Evolutionary conservation across 2,888 invertebrate species (phyloP), one percentile per base, ranked within the genome.

Genomic region (Zhuqinia jingwanae): DNA sequence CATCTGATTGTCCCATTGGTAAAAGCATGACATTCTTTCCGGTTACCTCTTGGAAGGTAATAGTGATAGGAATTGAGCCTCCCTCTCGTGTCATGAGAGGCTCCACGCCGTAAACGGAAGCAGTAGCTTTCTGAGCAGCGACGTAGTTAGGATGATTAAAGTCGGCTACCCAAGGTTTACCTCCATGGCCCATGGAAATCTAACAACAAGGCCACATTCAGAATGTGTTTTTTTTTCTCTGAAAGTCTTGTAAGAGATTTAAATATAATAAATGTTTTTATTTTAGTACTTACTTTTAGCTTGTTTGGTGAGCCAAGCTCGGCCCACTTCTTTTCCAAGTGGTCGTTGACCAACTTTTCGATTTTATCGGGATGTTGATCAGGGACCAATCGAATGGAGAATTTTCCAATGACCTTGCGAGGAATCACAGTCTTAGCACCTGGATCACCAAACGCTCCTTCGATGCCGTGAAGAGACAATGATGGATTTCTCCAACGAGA

Each of bases 21-120:
- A 99, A 94, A 89, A 99, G 94, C 92, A 99, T 94, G 75, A 99
- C 98, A 93, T 97, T 99, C 92, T 97, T 97, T 0, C 96, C 96
- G 81, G 98, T 98, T 11, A 96, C 96, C 93, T 98, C 96, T 92
- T 93, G 92, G 92, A 99, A 95, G 60, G 97, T 97, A 89, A 99
- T 94, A 73, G 99, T 98, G 87, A 99, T 97, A 1, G 99, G 99
- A 93, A 99, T 99, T 63, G 98, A 98, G 20, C 99, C 99, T 82
- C 99, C 99, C 93, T 99, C 99, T 80, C 99, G 95, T 0, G 97
- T 98, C 93, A 98, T 94, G 93, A 99, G 98, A 0, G 99, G 99
- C 63, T 97, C 97, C 1, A 96, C 95, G 91, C 95, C 96, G 92
- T 97, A 98, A 13, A 99, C 98, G 91, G 95, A 94, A 91, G 95